Evolutionary conservation across 1,140 invertebrate species (phyloP), one percentile per base, ranked within the genome.

Genomic region (Conus betulinus): DNA sequence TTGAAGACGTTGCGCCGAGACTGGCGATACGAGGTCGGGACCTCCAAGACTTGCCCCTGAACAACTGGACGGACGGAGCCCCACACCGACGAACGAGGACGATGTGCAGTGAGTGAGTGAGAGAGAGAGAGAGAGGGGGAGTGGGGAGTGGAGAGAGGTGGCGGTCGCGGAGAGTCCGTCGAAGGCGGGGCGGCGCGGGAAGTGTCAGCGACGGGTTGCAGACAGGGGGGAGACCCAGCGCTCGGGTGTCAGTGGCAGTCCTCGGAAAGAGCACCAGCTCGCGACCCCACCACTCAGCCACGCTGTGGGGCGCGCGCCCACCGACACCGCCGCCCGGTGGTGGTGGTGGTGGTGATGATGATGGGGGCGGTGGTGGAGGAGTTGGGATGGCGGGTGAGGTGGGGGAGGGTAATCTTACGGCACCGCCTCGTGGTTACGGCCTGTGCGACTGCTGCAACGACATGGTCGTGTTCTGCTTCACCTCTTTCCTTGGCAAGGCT

Each of bases 181-280:
- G 8, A 13, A 87, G 74, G n/a, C 51, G 74, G 53, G 85, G 85
- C 53, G 17, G 74, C 52, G 39, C 10, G 67, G 39, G 81, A 20
- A 60, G 81, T 83, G 81, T 55, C 81, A 83, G 81, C 81, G 25
- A 52, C 25, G 76, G 79, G 51, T 81, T 81, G 51, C 51, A 81
- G 27, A 39, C 27, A 81, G 25, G 71, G 85, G 51, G 71, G 52
- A 53, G 27, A 57, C 67, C 39, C 20, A 39, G 57, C 84, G 55
- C 55, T 39, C 84, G 17, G 52, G 27, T 85, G 85, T 87, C 85
- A 87, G 52, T 87, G 85, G 27, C 85, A 74, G 85, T 53, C 25
- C 39, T 39, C 51, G 76, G 71, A 78, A 53, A 71, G 85, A 87
- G 85, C 85, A 55, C 39, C 71, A 25, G 39, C 83, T 67, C 55